Evolutionary conservation across 2,113 vertebrate genomes (phyloP), one percentile per base, ranked within the genome.

Genomic region (Cygnus atratus): DNA sequence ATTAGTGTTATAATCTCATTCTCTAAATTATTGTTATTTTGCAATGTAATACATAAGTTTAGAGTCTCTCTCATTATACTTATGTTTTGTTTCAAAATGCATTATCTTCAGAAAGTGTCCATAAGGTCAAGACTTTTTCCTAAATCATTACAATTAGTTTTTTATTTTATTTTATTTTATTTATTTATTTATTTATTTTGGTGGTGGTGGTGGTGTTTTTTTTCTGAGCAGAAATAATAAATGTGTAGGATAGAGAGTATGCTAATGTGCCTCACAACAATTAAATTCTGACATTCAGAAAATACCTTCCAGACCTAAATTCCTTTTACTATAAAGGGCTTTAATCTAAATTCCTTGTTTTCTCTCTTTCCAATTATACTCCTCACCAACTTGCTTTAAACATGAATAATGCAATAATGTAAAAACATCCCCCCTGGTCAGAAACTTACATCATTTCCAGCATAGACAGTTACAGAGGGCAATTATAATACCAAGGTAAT

Each of bases 401-500:
- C 65, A 78, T 81, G 92, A 95, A 93, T 93, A 95, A 90, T 88
- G 76, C 46, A 95, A 75, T 88, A 94, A 95, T 88, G 39, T 84
- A 96, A 94, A 94, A 96, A 90, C 73, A 94, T 92, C 63, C 94
- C 92, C 89, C 83, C 78, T 94, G 78, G 93, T 96, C 81, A 96
- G 91, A 96, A 90, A 94, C 82, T 95, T 96, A 71, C 88, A 95
- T 93, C 68, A 86, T 86, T 97, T 95, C 87, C 93, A 96, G 82
- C 68, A 93, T 39, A 88, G 85, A 63, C 78, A 90, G 80, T 91
- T 96, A 88, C 46, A 84, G 50, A 83, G 31, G 65, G 52, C 75
- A 96, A 96, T 96, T 97, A 95, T 96, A 97, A 96, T 96, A 93
- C 96, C 95, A 84, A 88, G 41, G 75, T 96, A 97, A 95, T 95